Conservation (phyloP, 2,797 vertebrate genomes). For the Lagodon rhomboides region DNA sequence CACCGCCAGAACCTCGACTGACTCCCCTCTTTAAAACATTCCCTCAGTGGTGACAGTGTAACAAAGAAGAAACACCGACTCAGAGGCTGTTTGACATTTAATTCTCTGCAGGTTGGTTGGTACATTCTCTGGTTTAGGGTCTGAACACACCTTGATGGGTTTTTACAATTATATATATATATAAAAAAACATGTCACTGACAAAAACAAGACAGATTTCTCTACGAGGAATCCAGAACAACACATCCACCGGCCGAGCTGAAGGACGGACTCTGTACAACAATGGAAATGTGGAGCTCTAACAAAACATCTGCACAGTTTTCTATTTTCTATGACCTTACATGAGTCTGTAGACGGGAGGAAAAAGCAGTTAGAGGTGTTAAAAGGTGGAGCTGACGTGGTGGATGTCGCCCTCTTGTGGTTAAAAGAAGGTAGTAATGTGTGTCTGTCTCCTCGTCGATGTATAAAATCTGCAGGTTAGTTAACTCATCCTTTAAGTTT, state of each 20-base stretch:
- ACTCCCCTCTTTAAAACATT: background rate
- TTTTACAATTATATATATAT: too few species aligned
- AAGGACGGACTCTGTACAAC: conserved; percentile 28
- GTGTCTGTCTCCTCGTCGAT: too few species aligned
- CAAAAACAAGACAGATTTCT: conserved; percentile 13
- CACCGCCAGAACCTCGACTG: conserved; percentile 1
- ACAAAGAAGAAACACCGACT: conserved; percentile 4
- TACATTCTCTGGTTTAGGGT: conserved; percentile 24
- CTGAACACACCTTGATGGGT: conserved; percentile 13
- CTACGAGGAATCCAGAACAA: conserved; percentile 1
- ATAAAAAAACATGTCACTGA: background rate
- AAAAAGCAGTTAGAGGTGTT: background rate
- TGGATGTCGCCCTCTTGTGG: conserved; percentile 52
- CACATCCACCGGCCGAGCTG: conserved; percentile 17
- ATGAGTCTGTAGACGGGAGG: background rate
- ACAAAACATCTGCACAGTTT: background rate
- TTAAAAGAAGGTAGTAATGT: background rate
- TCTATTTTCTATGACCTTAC: background rate
- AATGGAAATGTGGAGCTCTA: background rate
- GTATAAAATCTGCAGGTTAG: too few species aligned
- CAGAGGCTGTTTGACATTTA: conserved; percentile 44
- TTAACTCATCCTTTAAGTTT: background rate
- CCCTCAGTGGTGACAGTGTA: too few species aligned
- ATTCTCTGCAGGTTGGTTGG: conserved; percentile 34
- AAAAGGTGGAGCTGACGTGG: background rate